phyloP scores from a whole-genome alignment of 2,113 vertebrate species.

The Microcebus griseorufus region DNA sequence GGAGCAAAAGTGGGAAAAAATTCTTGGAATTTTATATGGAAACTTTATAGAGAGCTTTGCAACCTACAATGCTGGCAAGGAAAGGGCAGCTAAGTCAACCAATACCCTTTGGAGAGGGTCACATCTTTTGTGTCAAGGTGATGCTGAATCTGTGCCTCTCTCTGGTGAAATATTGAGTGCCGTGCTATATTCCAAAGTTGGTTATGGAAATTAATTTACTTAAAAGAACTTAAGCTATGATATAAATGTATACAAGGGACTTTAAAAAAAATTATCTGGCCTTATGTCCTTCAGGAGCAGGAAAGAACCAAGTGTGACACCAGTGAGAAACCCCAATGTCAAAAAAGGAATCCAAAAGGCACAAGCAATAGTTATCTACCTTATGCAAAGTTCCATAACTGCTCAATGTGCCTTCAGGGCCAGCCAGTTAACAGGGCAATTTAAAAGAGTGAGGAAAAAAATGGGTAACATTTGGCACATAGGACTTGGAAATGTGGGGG shows the following conservation, averaged over 20 bases:
- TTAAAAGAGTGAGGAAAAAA: constrained; percentile 2
- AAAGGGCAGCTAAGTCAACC: background rate
- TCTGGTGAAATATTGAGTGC: background rate
- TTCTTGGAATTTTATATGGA: background rate
- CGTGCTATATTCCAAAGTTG: background rate
- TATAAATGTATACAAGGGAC: background rate
- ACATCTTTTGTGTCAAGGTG: background rate
- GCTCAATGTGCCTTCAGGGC: background rate
- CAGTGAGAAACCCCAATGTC: background rate
- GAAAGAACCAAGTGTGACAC: background rate
- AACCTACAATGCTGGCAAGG: background rate
- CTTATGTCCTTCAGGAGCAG: background rate
- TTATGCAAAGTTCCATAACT: background rate
- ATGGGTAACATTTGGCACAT: background rate
- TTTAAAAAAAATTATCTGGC: background rate
- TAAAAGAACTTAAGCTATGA: background rate
- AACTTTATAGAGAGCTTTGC: background rate
- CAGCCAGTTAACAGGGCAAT: background rate
- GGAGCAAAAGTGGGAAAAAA: background rate
- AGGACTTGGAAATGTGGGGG: background rate
- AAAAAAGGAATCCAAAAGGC: background rate
- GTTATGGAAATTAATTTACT: background rate
- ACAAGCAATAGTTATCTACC: background rate
- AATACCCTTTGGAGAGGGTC: background rate
- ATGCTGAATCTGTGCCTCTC: background rate